phyloP scores from a whole-genome alignment of 2,888 invertebrate genomes.

The Rhagonycha fulva region DNA sequence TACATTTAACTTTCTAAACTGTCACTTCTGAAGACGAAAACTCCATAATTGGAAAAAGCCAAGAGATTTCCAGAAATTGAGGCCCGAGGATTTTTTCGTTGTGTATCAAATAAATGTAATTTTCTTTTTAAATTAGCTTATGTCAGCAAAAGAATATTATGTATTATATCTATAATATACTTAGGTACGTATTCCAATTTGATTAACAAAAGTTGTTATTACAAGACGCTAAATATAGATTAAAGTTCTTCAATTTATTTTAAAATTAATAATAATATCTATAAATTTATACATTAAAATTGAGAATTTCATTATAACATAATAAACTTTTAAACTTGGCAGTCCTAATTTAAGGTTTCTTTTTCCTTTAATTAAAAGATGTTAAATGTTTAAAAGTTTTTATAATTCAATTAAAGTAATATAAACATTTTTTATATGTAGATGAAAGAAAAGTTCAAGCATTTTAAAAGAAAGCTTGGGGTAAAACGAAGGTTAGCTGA shows the following conservation, averaged over 20 bases:
- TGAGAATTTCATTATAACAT: not conserved
- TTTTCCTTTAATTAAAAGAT: not conserved
- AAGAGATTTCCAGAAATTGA: conserved; percentile 11
- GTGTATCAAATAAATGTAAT: conserved; percentile 12
- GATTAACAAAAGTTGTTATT: conserved; percentile 16
- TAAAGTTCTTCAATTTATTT: not conserved
- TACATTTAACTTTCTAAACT: conserved; percentile 12
- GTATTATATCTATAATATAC: not conserved
- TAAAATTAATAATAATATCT: not conserved
- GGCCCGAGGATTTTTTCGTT: conserved; percentile 1
- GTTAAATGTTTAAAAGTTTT: not conserved
- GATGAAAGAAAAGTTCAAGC: not conserved
- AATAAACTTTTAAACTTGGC: not conserved
- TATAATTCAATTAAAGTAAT: not conserved
- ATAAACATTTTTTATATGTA: not conserved
- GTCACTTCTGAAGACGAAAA: conserved; percentile 12
- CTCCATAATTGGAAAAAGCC: conserved; percentile 16
- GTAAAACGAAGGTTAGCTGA: conserved; percentile 33
- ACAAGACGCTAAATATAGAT: not conserved
- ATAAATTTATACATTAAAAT: not conserved
- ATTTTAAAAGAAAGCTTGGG: conserved; percentile 23
- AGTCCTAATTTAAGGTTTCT: not conserved
- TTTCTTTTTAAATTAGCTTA: conserved; percentile 14
- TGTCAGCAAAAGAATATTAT: conserved; percentile 1
- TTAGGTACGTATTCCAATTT: not conserved